A percentile compares a stretch with the other conserved stretches of the same genome.
Conservation (phyloP, 2,113 vertebrate species). For the Ciconia boyciana region DNA sequence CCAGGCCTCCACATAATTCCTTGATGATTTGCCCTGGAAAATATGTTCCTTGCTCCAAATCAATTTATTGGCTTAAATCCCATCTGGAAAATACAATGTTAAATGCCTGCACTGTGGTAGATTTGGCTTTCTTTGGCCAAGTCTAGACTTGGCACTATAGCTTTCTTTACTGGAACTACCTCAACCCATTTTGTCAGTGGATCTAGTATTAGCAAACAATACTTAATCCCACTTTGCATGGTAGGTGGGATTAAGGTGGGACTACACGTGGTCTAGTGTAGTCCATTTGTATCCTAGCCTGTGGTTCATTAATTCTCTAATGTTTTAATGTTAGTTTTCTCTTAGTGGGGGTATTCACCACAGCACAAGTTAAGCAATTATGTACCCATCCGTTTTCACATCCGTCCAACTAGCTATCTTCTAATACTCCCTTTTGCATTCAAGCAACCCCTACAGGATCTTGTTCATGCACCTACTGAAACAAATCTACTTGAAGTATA, state of each 20-base stretch:
- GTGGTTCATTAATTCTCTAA: background rate
- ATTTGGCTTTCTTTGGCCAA: background rate
- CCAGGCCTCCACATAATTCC: background rate
- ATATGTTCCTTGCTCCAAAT: background rate
- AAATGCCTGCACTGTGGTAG: background rate
- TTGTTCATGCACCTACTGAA: background rate
- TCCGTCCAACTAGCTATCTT: background rate
- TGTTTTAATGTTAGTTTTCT: background rate
- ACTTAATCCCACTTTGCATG: background rate
- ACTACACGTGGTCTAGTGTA: background rate
- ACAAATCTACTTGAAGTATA: background rate
- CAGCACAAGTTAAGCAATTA: background rate
- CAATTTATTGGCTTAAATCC: background rate
- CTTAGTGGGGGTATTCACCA: background rate
- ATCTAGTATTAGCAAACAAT: background rate
- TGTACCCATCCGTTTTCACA: background rate
- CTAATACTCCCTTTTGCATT: background rate
- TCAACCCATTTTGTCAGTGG: background rate
- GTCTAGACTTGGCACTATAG: background rate
- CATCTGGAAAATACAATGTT: background rate
- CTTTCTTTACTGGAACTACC: background rate
- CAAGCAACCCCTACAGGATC: background rate
- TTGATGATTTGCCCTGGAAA: background rate
- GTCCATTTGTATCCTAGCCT: background rate
- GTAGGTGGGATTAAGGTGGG: background rate